Conservation (phyloP, 2,888 invertebrate species). For the Hipparchia sbordonii region DNA sequence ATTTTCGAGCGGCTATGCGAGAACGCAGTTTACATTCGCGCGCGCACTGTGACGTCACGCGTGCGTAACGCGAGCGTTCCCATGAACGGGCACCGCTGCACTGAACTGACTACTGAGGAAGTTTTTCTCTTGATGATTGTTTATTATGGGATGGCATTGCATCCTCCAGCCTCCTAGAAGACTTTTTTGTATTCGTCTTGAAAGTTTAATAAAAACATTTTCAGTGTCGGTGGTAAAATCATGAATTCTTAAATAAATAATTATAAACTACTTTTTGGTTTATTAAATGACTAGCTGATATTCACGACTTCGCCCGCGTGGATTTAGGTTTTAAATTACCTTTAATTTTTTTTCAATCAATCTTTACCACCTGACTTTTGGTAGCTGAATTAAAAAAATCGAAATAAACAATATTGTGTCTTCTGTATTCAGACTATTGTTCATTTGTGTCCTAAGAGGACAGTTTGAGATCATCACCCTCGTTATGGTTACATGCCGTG, state of each 20-base stretch:
- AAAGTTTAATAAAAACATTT: too few relatives aligned
- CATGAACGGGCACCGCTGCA: constrained; percentile 47
- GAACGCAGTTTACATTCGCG: constrained; percentile 7
- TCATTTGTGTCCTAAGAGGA: neutral
- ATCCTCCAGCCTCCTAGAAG: constrained; percentile 7
- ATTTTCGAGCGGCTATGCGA: neutral
- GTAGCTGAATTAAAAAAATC: too few relatives aligned
- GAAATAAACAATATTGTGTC: too few relatives aligned
- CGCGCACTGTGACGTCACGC: constrained; percentile 45
- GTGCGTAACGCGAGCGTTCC: constrained; percentile 47
- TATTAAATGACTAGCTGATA: too few relatives aligned
- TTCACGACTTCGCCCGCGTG: too few relatives aligned
- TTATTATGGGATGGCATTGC: neutral
- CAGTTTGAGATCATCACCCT: constrained; percentile 29
- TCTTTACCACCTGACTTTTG: too few relatives aligned
- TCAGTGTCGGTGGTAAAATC: too few relatives aligned
- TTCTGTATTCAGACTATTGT: neutral
- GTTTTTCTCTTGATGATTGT: constrained; percentile 44
- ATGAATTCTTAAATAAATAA: too few relatives aligned
- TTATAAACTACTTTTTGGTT: too few relatives aligned
- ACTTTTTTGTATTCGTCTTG: too few relatives aligned
- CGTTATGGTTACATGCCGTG: constrained; percentile 21
- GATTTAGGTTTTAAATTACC: too few relatives aligned
- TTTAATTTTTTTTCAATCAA: too few relatives aligned
- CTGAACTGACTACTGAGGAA: constrained; percentile 42